These are phyloP conservation scores for Microplitis manilae DNA, from an alignment of 2,888 invertebrate species.

Conservation along the genomic window DNA sequence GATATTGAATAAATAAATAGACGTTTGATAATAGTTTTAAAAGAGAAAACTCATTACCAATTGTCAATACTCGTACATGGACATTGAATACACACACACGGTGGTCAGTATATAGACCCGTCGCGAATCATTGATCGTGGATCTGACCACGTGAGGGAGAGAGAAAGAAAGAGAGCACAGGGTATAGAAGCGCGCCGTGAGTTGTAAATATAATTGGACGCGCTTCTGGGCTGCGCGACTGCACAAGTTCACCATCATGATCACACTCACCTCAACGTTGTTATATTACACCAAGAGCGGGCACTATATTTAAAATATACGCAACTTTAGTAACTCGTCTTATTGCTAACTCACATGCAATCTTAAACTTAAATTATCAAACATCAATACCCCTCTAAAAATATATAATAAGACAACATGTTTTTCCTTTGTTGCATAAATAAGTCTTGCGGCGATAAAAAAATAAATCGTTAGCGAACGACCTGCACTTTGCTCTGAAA, in stretches of 20 bases:
- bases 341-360: neutral
- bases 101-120: slow-evolving; percentile 44
- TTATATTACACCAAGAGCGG: neutral
- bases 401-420: slow-evolving; percentile 6
- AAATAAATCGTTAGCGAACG: neutral
- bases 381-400: neutral
- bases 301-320: slow-evolving; percentile 30
- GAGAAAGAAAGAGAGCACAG: slow-evolving; percentile 16
- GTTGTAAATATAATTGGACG: slow-evolving; percentile 61
- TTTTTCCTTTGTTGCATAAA: neutral
- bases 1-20: slow-evolving; percentile 5
- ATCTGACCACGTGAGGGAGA: slow-evolving; percentile 49
- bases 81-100: neutral
- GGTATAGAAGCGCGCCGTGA: slow-evolving; percentile 39
- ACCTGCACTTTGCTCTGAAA: neutral
- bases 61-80: neutral
- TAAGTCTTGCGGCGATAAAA: neutral
- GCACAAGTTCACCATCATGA: slow-evolving; percentile 24
- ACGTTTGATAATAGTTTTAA: neutral
- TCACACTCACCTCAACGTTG: slow-evolving; percentile 36
- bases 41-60: neutral
- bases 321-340: neutral
- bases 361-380: neutral
- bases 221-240: slow-evolving; percentile 52
- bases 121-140: slow-evolving; percentile 58